Evolutionary conservation across 2,113 vertebrate genomes (phyloP).

Genomic region (Rhineura floridana): DNA sequence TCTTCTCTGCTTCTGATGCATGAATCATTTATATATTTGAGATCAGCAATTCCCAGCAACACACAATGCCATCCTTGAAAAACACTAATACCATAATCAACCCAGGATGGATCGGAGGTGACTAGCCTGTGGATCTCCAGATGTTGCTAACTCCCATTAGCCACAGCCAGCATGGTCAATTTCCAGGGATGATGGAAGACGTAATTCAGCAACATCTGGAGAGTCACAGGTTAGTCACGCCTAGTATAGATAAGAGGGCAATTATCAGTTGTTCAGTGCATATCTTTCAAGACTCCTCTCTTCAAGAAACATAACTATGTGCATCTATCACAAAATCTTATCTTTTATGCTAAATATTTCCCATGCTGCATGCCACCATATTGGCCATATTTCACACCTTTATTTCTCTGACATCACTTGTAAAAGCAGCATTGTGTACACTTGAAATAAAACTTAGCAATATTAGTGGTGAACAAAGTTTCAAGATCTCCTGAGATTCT

Average conservation of each 20-base stretch:
- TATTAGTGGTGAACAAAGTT: background rate
- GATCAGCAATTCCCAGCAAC: background rate
- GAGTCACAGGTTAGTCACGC: too few relatives aligned
- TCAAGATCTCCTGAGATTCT: background rate
- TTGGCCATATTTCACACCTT: background rate
- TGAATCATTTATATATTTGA: background rate
- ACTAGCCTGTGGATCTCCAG: too few relatives aligned
- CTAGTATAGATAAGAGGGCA: background rate
- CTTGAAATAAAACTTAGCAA: background rate
- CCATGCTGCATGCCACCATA: background rate
- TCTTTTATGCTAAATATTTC: background rate
- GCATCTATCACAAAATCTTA: background rate
- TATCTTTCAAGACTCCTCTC: background rate
- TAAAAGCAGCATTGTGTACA: background rate
- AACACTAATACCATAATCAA: background rate
- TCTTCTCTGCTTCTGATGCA: background rate
- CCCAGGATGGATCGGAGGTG: background rate
- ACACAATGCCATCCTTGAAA: background rate
- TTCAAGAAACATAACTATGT: background rate
- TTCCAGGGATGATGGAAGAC: too few relatives aligned
- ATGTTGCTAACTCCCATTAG: too few relatives aligned
- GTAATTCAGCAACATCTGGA: too few relatives aligned
- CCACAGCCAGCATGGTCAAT: too few relatives aligned
- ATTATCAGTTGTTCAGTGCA: background rate
- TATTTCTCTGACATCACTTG: background rate